Conservation (phyloP, 2,888 invertebrate species). For the Lingula anatina region DNA sequence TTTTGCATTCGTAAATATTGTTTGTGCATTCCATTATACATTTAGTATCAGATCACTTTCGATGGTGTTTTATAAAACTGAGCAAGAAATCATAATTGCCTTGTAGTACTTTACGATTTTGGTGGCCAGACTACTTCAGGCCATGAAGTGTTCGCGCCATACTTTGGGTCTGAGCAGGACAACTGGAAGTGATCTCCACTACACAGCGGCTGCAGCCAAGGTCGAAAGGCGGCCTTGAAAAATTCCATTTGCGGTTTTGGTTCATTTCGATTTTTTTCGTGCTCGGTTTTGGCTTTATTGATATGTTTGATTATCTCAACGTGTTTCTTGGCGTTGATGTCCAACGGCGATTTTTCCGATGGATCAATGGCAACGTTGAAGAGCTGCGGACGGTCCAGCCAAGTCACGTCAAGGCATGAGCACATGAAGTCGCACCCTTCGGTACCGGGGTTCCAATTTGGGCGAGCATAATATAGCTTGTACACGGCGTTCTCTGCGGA, state of each 20-base stretch:
- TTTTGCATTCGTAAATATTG: too few species aligned
- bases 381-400: neutral
- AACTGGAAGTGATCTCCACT: too few species aligned
- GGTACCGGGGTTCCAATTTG: neutral
- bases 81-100: too few species aligned
- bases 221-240: neutral
- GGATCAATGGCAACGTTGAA: conserved; percentile 1
- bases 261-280: neutral
- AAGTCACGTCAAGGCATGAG: neutral
- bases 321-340: neutral
- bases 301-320: neutral
- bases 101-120: too few species aligned
- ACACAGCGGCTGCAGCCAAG: neutral
- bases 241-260: neutral
- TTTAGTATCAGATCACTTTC: too few species aligned
- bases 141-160: too few species aligned
- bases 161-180: too few species aligned
- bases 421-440: conserved; percentile 1
- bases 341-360: neutral
- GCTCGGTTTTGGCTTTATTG: neutral
- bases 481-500: neutral
- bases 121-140: too few species aligned
- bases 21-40: too few species aligned
- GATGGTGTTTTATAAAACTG: too few species aligned
- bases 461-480: neutral